Conservation (phyloP, 1,140 invertebrate species). For the Brachionus sp. region DNA sequence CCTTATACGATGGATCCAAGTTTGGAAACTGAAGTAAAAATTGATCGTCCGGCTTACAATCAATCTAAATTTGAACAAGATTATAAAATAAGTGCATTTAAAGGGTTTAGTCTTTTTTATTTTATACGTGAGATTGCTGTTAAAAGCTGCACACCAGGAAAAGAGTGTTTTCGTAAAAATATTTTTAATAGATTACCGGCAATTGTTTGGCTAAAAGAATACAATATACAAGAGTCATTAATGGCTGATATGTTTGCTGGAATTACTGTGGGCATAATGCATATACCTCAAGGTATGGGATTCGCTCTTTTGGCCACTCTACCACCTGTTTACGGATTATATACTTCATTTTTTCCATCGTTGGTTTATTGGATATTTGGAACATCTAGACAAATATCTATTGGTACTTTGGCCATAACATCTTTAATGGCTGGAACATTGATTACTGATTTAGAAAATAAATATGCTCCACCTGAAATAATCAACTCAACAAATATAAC, state of each 20-base stretch:
- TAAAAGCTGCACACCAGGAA: not conserved
- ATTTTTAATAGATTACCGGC: conserved; percentile 50
- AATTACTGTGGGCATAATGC: conserved; percentile 62
- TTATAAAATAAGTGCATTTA: not conserved
- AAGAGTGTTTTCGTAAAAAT: not conserved
- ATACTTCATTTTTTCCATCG: conserved; percentile 89
- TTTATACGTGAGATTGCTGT: not conserved
- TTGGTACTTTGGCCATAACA: conserved; percentile 84
- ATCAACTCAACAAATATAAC: not conserved
- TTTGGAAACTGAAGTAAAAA: not conserved
- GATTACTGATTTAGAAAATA: conserved; percentile 17
- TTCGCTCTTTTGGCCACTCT: conserved; percentile 82
- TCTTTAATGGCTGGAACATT: conserved; percentile 69
- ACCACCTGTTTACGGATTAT: conserved; percentile 80
- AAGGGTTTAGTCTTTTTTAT: not conserved
- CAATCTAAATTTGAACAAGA: not conserved
- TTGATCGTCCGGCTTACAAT: not conserved
- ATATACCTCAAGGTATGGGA: conserved; percentile 68
- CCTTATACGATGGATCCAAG: not conserved
- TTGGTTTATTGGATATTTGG: conserved; percentile 83
- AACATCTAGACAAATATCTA: conserved; percentile 83
- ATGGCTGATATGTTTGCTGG: conserved; percentile 59
- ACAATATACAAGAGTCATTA: conserved; percentile 56
- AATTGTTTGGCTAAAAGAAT: conserved; percentile 54
- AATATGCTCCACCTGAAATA: not conserved